These are phyloP conservation scores for Axea sp. DNA, from an alignment of 2,888 invertebrate genomes.

Conservation along the genomic window DNA sequence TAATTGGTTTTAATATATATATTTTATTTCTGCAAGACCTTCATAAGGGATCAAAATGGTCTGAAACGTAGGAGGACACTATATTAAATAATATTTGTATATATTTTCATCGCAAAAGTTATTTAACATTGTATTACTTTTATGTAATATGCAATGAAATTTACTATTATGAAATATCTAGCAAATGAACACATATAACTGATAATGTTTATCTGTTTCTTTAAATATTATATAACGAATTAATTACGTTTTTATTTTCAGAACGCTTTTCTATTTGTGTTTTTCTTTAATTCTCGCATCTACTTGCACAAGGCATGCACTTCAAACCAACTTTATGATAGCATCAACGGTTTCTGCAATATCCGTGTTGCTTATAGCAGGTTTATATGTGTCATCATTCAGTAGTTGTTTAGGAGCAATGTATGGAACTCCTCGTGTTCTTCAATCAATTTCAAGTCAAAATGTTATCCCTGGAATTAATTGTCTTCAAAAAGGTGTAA, in stretches of 20 bases:
- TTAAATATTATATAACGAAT: no score
- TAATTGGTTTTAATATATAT: no score
- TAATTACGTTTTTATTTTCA: slow-evolving; percentile 75
- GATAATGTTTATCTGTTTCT: no score
- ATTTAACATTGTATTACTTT: no score
- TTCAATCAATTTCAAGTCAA: slow-evolving; percentile 97
- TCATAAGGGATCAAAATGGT: no score
- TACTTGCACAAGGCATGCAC: slow-evolving; percentile 87
- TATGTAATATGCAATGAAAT: no score
- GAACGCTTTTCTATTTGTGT: slow-evolving; percentile 92
- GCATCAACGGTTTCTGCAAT: slow-evolving; percentile 93
- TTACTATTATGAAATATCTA: no score
- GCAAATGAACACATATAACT: no score
- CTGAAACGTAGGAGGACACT: no score
- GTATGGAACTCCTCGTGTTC: slow-evolving; percentile 96
- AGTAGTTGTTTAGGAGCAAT: slow-evolving; percentile 97
- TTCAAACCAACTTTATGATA: slow-evolving; percentile 92
- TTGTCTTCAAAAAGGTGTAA: slow-evolving; percentile 92
- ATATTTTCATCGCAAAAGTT: no score
- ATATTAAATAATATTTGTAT: no score
- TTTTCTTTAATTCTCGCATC: slow-evolving; percentile 95
- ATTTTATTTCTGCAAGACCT: no score
- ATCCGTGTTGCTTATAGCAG: slow-evolving; percentile 90
- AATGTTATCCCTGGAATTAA: slow-evolving; percentile 95
- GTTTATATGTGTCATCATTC: slow-evolving; percentile 97